Base-by-base conservation (phyloP, 2,797 vertebrate genomes). In the Malacoraja senta region DNA sequence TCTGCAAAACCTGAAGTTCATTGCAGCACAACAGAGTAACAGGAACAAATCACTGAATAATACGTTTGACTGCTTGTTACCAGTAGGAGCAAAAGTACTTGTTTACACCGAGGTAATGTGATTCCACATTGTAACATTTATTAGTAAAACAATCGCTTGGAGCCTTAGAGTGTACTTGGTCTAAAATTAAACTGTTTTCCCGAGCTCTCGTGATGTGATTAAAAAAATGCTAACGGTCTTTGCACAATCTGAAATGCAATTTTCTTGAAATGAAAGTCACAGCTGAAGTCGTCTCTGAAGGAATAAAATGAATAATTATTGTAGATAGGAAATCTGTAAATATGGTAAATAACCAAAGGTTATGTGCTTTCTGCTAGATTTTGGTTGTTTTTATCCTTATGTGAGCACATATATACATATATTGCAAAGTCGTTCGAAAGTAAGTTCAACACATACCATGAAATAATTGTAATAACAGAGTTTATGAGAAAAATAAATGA, bases 181-280 rank as follows among this genome's bases (percentile, higher is more conserved):
- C 68, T 26, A 38, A 91, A 74, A 72, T 88, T 65, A 35, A 68
- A n/a, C 26, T 74, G 12, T n/a, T 76, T 58, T 74, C 19, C 65
- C 3, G 61, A 17, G 15, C 44, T 71, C 44, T 58, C 44, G 1
- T 53, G 71, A 72, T 38, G 90, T 38, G 71, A 7, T 72, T 53
- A 76, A 38, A 4, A 29, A 38, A 15, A 29, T 44, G 26, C 71
- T 53, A 38, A 38, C 65, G 9, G 19, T 38, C 86, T 24, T 38
- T 38, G 86, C 32, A 71, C 71, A 53, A 58, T 38, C 19, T 91
- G 9, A 91, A 71, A 71, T 13, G 32, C 63, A 88, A 68, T 65
- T 24, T 21, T 21, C 90, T 92, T 53, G 35, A 91, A 91, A 53
- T 91, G 3, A 91, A 91, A 92, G 72, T 72, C 38, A 91, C 35